phyloP scores from a whole-genome alignment of 2,888 invertebrate species.

The Sipunculus nudus region DNA sequence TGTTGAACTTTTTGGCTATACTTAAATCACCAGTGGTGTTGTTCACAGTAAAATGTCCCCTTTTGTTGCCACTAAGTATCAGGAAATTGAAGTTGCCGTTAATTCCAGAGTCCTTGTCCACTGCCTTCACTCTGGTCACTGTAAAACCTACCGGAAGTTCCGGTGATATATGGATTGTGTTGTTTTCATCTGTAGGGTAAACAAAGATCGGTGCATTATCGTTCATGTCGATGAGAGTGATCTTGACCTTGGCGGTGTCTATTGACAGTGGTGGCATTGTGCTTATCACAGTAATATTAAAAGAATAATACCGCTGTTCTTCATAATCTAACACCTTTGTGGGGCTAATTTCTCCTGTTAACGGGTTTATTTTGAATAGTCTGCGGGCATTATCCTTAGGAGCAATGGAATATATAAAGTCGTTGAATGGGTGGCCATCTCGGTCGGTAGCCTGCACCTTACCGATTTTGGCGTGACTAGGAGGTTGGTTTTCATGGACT shows the following conservation, averaged over 20 bases:
- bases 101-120: slow-evolving; percentile 14
- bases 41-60: too few species aligned
- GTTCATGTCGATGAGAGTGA: slow-evolving; percentile 14
- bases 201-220: slow-evolving; percentile 17
- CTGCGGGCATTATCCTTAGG: too few species aligned
- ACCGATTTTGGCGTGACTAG: slow-evolving; percentile 29
- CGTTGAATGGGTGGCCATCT: slow-evolving; percentile 23
- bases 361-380: too few species aligned
- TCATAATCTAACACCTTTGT: too few species aligned
- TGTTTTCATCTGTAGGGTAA: slow-evolving; percentile 12
- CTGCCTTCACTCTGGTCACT: slow-evolving; percentile 9
- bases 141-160: slow-evolving; percentile 13
- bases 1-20: too few species aligned
- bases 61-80: too few species aligned
- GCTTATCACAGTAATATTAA: slow-evolving; percentile 20
- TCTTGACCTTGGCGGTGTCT: slow-evolving; percentile 11
- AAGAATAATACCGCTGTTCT: too few species aligned
- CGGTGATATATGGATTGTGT: slow-evolving; percentile 11
- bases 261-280: slow-evolving; percentile 5
- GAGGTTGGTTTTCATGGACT: slow-evolving; percentile 31
- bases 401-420: slow-evolving; percentile 22
- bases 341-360: too few species aligned
- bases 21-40: too few species aligned
- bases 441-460: slow-evolving; percentile 20
- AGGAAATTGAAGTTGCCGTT: too few species aligned